Base-by-base conservation (phyloP, 1,140 invertebrate species). In the Ceratoteleas bidentatus region DNA sequence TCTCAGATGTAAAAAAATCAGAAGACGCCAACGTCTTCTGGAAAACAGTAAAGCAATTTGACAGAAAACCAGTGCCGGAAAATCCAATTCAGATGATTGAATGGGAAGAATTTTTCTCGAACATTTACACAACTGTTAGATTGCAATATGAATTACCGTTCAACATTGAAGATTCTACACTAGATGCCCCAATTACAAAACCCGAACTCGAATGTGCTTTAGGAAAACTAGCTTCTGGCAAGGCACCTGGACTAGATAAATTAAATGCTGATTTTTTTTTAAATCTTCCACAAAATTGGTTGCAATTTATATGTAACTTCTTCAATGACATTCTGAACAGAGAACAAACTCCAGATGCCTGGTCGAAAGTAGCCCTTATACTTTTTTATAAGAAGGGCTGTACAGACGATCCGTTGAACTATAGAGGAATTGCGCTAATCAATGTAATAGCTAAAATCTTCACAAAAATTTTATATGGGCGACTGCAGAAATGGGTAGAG, bases 341-440 rank as follows among this genome's bases (percentile, higher is more conserved):
- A 0, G 49, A 52, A 24, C 14, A 24, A 9, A 52, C 49, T 7
- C 49, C 49, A 24, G 11, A 6, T 9, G 0, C 49, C 6, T 52
- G 49, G 14, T 52, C 49, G 3, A 24, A 52, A 24, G 14, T 9
- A 24, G 49, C 16, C 8, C 16, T 52, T 8, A 52, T 16, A 7
- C 14, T 52, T 7, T 24, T 52, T 16, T 15, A 52, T 52, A 24
- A 24, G 16, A 52, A 52, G 8, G 49, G 49, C 49, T 9, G 24
- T 16, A 3, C 11, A 8, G 11, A 16, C 24, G 16, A 52, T 8
- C 49, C 49, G 14, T 0, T 6, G 5, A 52, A 52, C 8, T 52
- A 52, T 24, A 52, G 49, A 24, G 49, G 49, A 9, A 52, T 52
- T 52, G 49, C 49, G 15, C 11, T 52, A 24, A 11, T 49, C n/a